Conservation (phyloP, 2,797 vertebrate species). For the Octomys mimax region DNA sequence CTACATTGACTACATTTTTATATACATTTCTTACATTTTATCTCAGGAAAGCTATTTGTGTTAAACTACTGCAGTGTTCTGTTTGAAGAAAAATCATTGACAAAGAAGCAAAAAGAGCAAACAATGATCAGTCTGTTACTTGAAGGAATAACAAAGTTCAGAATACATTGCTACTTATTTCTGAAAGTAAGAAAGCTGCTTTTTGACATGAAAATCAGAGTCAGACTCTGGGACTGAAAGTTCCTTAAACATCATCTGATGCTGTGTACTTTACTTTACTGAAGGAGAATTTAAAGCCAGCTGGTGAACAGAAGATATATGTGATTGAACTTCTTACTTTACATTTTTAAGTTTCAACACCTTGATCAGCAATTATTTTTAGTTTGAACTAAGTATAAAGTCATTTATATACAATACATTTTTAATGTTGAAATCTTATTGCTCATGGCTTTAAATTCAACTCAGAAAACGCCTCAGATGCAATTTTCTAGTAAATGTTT, state of each 20-base stretch:
- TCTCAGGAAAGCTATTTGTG: not conserved
- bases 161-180: not conserved
- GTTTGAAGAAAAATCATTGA: not conserved
- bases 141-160: constrained; percentile 11
- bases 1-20: constrained; percentile 21
- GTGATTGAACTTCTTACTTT: constrained; percentile 15
- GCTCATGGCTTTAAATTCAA: constrained; percentile 66
- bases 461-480: constrained; percentile 67
- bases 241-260: not conserved
- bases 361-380: constrained; percentile 78
- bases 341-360: constrained; percentile 66
- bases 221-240: not conserved
- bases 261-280: not conserved
- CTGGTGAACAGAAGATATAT: not conserved
- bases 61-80: not conserved
- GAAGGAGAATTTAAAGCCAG: not conserved
- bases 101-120: not conserved
- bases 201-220: not conserved
- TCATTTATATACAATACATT: constrained; percentile 81
- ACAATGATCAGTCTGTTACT: not conserved
- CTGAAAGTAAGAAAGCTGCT: not conserved
- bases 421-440: constrained; percentile 80
- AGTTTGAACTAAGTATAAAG: constrained; percentile 66
- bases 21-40: not conserved
- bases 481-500: constrained; percentile 77